phyloP scores from a whole-genome alignment of 2,888 invertebrate genomes.

The Chouioia cunea region DNA sequence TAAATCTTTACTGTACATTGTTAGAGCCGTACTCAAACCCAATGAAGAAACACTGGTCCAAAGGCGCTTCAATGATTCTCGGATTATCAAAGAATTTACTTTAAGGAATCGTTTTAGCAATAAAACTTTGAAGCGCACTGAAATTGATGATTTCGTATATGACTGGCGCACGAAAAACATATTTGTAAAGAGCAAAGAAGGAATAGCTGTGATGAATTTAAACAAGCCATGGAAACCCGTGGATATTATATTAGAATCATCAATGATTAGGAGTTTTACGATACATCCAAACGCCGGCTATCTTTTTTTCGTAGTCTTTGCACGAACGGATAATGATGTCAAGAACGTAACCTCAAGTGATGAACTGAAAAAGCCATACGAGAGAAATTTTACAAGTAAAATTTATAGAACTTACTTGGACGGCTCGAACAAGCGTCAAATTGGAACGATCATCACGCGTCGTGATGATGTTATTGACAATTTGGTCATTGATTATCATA shows the following conservation, averaged over 20 bases:
- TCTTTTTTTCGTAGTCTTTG: slow-evolving; percentile 1
- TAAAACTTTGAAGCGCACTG: no score
- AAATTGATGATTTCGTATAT: background rate
- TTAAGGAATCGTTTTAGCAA: no score
- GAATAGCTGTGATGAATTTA: background rate
- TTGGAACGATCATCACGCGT: background rate
- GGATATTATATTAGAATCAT: background rate
- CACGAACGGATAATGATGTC: background rate
- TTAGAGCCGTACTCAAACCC: no score
- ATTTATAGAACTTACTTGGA: slow-evolving; percentile 12
- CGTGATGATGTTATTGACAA: background rate
- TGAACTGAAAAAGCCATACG: no score
- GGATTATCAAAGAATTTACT: no score
- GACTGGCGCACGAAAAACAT: slow-evolving; percentile 15
- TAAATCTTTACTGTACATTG: no score
- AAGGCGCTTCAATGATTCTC: no score
- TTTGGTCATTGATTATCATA: slow-evolving; percentile 15
- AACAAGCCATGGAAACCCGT: background rate
- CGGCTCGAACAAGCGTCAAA: background rate
- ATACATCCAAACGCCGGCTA: slow-evolving; percentile 9
- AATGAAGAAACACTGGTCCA: no score
- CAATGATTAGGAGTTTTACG: background rate
- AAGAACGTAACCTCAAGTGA: background rate
- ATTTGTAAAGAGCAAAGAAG: background rate
- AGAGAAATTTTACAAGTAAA: background rate